Base-by-base conservation (phyloP, 1,140 invertebrate genomes). In the Steinernema feltiae region DNA sequence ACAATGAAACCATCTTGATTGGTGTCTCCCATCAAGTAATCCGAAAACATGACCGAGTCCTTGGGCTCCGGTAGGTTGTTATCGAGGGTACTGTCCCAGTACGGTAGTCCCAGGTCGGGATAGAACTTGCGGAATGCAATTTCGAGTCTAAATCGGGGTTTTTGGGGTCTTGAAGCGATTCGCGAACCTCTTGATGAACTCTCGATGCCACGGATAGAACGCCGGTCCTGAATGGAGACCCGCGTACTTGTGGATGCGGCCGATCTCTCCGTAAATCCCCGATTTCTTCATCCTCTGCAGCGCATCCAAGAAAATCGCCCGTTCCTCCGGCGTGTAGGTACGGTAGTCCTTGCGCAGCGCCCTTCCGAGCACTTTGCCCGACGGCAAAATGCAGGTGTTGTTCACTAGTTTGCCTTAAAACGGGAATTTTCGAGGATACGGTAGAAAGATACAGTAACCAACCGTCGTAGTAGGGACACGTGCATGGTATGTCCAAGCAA, bases 291-390 rank as follows among this genome's bases (percentile, higher is more conserved):
- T 74, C 27, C 76, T 53, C 30, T 81, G 80, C 1, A 87, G 18
- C 17, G 85, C 86, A 18, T 75, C 73, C 71, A 86, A 83, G 72
- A 82, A 84, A 1, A 70, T 70, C 0, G 70, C 31, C 70, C 82
- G 72, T 70, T 87, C 84, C 0, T 80, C 69, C 21, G 82, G 79
- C 0, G 77, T 83, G 41, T 87, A 46, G 72, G 76, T 79, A 7
- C 85, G 74, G 76, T 86, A 85, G 73, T 87, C 86, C 70, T 86
- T 86, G 27, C 85, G 69, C 1, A 75, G 21, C 21, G 78, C 71
- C 29, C 70, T 76, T 69, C 30, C 29, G 3, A 74, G 73, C 1
- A 32, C 15, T 32, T 71, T 74, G 12, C 73, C 73, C 24, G 48
- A 70, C 2, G 73, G 73, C 17, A 74, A 32, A 71, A 74, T 30